Conservation (phyloP, 2,888 invertebrate species). For the Nymphalis urticae region DNA sequence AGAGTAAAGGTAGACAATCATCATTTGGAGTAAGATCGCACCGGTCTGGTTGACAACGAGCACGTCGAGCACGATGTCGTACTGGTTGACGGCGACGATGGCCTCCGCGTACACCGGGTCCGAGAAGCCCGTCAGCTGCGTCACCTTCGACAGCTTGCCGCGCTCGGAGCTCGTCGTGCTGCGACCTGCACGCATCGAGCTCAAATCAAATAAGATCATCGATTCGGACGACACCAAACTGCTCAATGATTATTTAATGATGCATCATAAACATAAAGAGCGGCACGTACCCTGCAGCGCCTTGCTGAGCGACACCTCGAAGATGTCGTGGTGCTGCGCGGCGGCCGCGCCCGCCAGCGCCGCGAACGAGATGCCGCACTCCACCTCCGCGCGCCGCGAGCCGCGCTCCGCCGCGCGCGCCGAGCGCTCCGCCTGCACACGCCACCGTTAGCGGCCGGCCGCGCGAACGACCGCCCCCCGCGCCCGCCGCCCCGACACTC, state of each 20-base stretch:
- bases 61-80: constrained; percentile 99
- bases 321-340: constrained; percentile 85
- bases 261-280: not conserved
- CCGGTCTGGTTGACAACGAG: constrained; percentile 98
- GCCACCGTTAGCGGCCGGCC: constrained; percentile 77
- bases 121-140: constrained; percentile 98
- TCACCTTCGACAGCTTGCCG: constrained; percentile 84
- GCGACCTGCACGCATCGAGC: not conserved
- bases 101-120: constrained; percentile 99
- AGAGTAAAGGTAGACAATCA: no score
- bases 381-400: constrained; percentile 55
- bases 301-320: constrained; percentile 95
- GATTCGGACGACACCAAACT: not conserved
- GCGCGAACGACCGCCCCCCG: no score
- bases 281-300: constrained; percentile 87
- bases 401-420: constrained; percentile 34
- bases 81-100: constrained; percentile 99
- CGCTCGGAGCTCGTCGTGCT: constrained; percentile 44
- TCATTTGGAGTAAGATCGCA: constrained; percentile 48
- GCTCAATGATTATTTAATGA: no score
- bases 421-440: constrained; percentile 83
- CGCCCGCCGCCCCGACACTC: constrained; percentile 80
- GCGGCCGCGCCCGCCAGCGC: constrained; percentile 58
- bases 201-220: not conserved
- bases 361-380: constrained; percentile 69